phyloP scores from a whole-genome alignment of 2,888 invertebrate genomes.

The Theretra japonica region DNA sequence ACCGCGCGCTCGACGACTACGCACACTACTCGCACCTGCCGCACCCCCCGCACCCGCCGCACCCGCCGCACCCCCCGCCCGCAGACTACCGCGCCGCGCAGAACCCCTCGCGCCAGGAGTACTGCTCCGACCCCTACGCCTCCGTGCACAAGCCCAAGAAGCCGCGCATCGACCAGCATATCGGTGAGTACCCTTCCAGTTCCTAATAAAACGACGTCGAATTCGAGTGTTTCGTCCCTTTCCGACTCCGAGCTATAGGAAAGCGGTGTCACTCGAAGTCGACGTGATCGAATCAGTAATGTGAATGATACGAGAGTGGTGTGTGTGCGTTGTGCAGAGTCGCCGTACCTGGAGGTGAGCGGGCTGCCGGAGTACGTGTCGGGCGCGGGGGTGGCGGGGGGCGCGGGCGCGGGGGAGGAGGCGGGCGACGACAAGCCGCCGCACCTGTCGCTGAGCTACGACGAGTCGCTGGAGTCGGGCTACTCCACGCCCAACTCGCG shows the following conservation, averaged over 20 bases:
- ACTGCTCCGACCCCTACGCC: slow-evolving; percentile 94
- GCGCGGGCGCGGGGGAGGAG: slow-evolving; percentile 81
- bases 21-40: slow-evolving; percentile 92
- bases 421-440: slow-evolving; percentile 93
- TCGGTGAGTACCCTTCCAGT: slow-evolving; percentile 85
- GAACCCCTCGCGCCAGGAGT: slow-evolving; percentile 94
- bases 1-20: slow-evolving; percentile 92
- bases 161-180: slow-evolving; percentile 91
- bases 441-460: slow-evolving; percentile 95
- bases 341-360: slow-evolving; percentile 97
- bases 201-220: not conserved
- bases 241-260: too few relatives aligned
- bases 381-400: slow-evolving; percentile 75
- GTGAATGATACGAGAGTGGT: not conserved
- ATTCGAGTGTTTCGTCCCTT: not conserved
- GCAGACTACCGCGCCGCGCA: slow-evolving; percentile 90
- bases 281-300: not conserved
- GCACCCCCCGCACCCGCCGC: slow-evolving; percentile 60
- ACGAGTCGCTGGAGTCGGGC: slow-evolving; percentile 96
- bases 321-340: slow-evolving; percentile 85
- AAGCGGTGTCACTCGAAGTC: too few relatives aligned
- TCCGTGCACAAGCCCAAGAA: slow-evolving; percentile 96
- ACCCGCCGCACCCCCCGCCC: slow-evolving; percentile 85
- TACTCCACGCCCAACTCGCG: slow-evolving; percentile 97
- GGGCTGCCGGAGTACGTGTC: slow-evolving; percentile 91